Evolutionary conservation across 53 echinoderm and acorn worm species (phyloP).

Genomic region (Astropecten irregularis): DNA sequence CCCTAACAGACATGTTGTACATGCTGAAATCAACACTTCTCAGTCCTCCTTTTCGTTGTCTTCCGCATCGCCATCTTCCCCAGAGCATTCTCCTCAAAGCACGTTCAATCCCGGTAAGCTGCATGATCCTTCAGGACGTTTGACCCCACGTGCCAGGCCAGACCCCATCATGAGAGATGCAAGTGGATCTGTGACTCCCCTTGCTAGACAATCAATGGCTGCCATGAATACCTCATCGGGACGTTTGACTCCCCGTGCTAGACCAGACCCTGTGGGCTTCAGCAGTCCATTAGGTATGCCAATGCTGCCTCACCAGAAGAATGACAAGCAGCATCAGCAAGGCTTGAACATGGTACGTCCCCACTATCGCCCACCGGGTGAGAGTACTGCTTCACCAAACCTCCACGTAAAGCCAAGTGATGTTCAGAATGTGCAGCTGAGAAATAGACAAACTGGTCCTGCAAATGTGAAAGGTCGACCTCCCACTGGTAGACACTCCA

Average conservation of each 20-base stretch:
- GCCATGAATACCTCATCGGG: conserved; percentile 41
- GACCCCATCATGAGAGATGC: conserved; percentile 71
- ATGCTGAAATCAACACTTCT: conserved; percentile 72
- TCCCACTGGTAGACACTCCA: conserved; percentile 65
- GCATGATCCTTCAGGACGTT: conserved; percentile 55
- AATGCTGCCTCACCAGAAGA: not conserved
- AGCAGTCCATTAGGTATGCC: conserved; percentile 42
- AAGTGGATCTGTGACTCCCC: conserved; percentile 24
- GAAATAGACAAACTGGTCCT: not conserved
- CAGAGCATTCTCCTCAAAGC: conserved; percentile 69
- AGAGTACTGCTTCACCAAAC: not conserved
- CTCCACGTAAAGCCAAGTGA: not conserved
- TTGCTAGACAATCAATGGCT: not conserved
- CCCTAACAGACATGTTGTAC: conserved; percentile 61
- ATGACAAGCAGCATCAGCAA: not conserved
- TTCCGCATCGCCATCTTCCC: conserved; percentile 71
- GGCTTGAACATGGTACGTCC: conserved; percentile 24
- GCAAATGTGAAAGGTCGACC: conserved; percentile 57
- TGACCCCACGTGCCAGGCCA: conserved; percentile 91
- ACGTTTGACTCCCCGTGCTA: conserved; percentile 83
- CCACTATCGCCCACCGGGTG: not conserved
- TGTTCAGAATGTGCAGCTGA: not conserved
- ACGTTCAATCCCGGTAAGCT: not conserved
- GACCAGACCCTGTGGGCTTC: conserved; percentile 86
- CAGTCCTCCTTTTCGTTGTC: conserved; percentile 79